A percentile compares a stretch with the other conserved stretches of the same genome.
Evolutionary conservation across 2,113 vertebrate genomes (phyloP).

Genomic region (Oncorhynchus keta): DNA sequence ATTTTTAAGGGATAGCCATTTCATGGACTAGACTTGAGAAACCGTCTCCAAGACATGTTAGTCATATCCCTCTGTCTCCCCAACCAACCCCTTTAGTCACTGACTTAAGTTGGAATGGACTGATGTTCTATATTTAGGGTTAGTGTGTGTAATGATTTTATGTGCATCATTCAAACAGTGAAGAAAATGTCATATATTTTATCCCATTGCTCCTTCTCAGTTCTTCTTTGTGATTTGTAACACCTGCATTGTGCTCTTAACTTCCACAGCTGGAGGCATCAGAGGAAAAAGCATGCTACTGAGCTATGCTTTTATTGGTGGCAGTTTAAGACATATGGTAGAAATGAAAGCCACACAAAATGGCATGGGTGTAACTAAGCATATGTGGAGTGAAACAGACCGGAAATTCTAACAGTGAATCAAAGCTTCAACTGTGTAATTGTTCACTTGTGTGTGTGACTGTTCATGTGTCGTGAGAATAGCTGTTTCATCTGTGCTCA

Average conservation of each 20-base stretch:
- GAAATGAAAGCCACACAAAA: constrained; percentile 17
- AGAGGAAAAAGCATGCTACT: too few relatives aligned
- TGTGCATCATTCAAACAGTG: too few relatives aligned
- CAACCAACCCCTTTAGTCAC: too few relatives aligned
- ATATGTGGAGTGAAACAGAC: not conserved
- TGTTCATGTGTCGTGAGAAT: constrained; percentile 5
- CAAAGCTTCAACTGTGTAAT: constrained; percentile 27
- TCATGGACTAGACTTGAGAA: not conserved
- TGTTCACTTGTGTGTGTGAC: constrained; percentile 37
- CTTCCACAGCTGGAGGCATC: too few relatives aligned
- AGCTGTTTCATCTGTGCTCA: constrained; percentile 4
- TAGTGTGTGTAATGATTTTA: not conserved
- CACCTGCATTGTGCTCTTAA: not conserved
- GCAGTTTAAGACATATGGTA: constrained; percentile 37
- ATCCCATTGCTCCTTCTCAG: not conserved
- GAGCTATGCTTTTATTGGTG: not conserved
- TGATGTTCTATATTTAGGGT: not conserved
- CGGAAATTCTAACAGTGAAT: constrained; percentile 13
- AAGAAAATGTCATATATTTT: not conserved
- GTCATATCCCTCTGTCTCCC: not conserved
- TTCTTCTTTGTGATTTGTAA: not conserved
- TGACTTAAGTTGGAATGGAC: not conserved
- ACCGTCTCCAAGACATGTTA: constrained; percentile 5
- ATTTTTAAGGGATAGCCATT: not conserved
- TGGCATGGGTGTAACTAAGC: not conserved